A percentile compares a stretch with the other conserved stretches of the same genome.
Evolutionary conservation across 2,888 invertebrate genomes (phyloP).

Genomic region (Cosmia trapezina): DNA sequence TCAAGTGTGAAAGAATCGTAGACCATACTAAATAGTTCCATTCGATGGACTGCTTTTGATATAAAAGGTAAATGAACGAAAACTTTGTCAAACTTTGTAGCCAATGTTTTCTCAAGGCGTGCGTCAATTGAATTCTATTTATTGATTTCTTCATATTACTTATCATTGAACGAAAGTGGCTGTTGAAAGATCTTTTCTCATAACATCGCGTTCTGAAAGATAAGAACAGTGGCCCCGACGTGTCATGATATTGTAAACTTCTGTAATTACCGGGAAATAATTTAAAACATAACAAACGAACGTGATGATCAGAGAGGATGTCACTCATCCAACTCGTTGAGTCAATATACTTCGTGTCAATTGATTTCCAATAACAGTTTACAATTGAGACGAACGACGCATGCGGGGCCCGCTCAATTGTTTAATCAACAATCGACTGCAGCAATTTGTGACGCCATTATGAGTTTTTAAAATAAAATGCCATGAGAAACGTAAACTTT

Average conservation of each 20-base stretch:
- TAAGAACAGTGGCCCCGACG: constrained; percentile 35
- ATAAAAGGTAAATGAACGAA: not conserved
- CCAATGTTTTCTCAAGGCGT: not conserved
- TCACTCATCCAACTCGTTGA: constrained; percentile 79
- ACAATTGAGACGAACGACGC: constrained; percentile 85
- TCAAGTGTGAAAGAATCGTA: not conserved
- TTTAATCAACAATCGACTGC: constrained; percentile 84
- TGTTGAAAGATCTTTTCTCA: constrained; percentile 25
- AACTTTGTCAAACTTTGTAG: not conserved
- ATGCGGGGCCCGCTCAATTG: constrained; percentile 87
- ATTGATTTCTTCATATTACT: not conserved
- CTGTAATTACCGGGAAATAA: constrained; percentile 48
- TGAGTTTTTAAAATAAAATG: constrained; percentile 76
- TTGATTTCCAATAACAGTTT: constrained; percentile 89
- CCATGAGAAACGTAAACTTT: constrained; percentile 70
- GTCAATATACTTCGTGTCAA: constrained; percentile 83
- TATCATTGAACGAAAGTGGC: constrained; percentile 6
- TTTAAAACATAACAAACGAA: constrained; percentile 60
- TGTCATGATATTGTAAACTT: constrained; percentile 50
- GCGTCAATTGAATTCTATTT: not conserved
- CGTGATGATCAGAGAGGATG: constrained; percentile 61
- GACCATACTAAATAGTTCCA: not conserved
- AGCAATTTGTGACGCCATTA: constrained; percentile 78
- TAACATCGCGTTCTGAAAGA: constrained; percentile 37
- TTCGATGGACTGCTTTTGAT: not conserved